A percentile compares a stretch with the other conserved stretches of the same genome.
Conservation (phyloP, 2,113 vertebrate genomes). For the Muntiacus muntjak region DNA sequence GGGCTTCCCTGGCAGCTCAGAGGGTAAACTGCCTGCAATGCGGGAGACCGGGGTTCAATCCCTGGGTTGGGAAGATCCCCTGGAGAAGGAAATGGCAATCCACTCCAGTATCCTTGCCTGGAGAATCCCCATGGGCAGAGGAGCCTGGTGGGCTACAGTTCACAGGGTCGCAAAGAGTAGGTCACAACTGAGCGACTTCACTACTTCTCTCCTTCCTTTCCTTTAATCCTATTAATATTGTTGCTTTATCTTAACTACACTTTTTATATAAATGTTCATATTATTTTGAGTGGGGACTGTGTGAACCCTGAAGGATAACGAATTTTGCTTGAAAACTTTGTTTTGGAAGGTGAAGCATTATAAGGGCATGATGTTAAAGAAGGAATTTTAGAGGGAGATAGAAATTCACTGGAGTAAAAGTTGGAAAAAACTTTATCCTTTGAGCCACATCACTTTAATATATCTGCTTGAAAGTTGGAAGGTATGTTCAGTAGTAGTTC, state of each 20-base stretch:
- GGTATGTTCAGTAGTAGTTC: background rate
- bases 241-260: background rate
- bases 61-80: too few relatives aligned
- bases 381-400: background rate
- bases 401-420: background rate
- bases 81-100: too few relatives aligned
- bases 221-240: background rate
- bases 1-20: too few relatives aligned
- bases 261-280: background rate
- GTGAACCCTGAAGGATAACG: background rate
- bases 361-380: background rate
- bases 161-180: too few relatives aligned
- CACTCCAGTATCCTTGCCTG: too few relatives aligned
- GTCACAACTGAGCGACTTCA: too few relatives aligned
- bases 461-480: slow-evolving; percentile 8
- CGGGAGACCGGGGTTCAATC: too few relatives aligned
- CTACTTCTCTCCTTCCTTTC: background rate
- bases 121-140: too few relatives aligned
- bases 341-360: background rate
- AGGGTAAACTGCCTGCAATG: too few relatives aligned
- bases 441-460: background rate
- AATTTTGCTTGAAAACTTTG: slow-evolving; percentile 6
- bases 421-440: background rate
- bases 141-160: too few relatives aligned
- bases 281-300: background rate